A percentile compares a stretch with the other conserved stretches of the same genome.
Conservation (phyloP, 2,113 vertebrate species). For the Chiloscyllium plagiosum region DNA sequence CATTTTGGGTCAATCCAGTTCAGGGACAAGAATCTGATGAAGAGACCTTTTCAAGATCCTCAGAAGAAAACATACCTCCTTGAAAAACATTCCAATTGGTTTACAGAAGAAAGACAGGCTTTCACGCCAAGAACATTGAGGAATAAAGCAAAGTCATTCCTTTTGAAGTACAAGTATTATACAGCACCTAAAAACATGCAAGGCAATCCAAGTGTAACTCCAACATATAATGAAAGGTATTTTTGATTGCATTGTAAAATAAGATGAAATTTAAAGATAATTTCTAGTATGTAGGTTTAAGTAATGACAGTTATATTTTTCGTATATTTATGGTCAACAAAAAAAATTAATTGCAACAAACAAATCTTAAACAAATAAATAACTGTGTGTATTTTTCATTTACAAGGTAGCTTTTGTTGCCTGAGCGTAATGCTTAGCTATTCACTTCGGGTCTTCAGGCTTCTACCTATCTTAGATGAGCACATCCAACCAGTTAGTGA, state of each 20-base stretch:
- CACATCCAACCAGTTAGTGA: background rate
- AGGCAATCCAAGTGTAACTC: background rate
- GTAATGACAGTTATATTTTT: background rate
- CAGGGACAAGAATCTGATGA: background rate
- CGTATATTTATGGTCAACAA: background rate
- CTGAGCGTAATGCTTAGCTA: background rate
- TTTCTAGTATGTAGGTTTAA: background rate
- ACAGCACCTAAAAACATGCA: constrained; percentile 42
- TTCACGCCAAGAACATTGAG: constrained; percentile 47
- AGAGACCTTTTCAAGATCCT: constrained; percentile 39
- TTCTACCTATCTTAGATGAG: background rate
- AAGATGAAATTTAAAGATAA: background rate
- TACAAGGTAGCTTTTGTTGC: background rate
- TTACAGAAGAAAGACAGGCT: constrained; percentile 40
- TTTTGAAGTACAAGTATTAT: constrained; percentile 46
- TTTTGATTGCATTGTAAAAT: background rate
- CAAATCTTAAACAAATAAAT: background rate
- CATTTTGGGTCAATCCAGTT: background rate
- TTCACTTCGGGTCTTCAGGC: background rate
- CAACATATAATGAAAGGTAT: background rate
- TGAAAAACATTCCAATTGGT: constrained; percentile 46
- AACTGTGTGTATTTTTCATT: background rate
- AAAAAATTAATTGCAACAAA: background rate
- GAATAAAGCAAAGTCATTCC: constrained; percentile 43
- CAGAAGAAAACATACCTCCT: constrained; percentile 44